These are phyloP conservation scores for Kradibia gibbosae DNA, from an alignment of 1,140 invertebrate genomes.

Conservation along the genomic window DNA sequence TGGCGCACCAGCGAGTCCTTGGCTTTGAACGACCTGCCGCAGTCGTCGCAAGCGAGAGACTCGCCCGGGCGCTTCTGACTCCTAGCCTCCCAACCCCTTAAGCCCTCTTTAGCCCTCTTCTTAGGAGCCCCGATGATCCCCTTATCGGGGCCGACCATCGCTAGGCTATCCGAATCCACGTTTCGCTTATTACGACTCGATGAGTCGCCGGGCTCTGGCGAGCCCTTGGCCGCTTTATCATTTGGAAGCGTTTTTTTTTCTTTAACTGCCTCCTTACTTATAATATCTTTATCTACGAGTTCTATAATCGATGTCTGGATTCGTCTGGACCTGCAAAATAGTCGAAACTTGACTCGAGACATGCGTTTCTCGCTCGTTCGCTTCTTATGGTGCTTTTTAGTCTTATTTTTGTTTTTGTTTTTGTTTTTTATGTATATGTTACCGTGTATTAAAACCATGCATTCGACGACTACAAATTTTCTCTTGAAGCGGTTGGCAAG, in stretches of 20 bases:
- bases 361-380: conserved; percentile 27
- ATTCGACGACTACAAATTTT: background rate
- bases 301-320: conserved; percentile 61
- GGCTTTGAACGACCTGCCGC: conserved; percentile 54
- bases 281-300: conserved; percentile 61
- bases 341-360: conserved; percentile 63
- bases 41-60: conserved; percentile 10
- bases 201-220: background rate
- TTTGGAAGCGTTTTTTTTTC: background rate
- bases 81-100: background rate
- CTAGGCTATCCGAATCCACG: background rate
- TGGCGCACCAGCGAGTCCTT: conserved; percentile 46
- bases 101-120: background rate
- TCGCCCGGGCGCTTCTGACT: background rate
- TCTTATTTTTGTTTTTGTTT: too few species aligned
- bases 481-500: background rate
- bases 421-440: background rate
- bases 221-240: background rate
- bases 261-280: conserved; percentile 57
- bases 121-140: background rate
- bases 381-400: background rate
- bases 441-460: background rate
- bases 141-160: background rate
- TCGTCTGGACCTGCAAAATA: conserved; percentile 67
- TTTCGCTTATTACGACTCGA: background rate